phyloP scores from a whole-genome alignment of 2,113 vertebrate species.

The Calypte anna region DNA sequence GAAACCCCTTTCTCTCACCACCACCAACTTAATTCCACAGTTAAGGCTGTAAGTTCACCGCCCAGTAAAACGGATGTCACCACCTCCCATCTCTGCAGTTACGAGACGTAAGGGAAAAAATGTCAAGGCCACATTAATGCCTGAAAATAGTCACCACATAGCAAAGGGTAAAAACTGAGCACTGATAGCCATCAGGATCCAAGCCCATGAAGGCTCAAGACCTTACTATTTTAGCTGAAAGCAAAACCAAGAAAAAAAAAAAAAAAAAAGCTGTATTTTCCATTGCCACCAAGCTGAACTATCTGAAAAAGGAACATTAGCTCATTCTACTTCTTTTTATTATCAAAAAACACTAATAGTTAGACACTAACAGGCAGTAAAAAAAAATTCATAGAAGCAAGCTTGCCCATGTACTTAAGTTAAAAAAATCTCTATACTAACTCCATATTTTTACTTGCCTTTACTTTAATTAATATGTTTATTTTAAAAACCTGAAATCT shows the following conservation, averaged over 20 bases:
- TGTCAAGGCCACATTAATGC: neutral
- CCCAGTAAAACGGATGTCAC: neutral
- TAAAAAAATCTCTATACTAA: neutral
- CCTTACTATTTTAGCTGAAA: neutral
- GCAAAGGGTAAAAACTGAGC: neutral
- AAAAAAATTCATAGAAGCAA: neutral
- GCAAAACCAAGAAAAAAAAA: neutral
- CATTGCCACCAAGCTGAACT: neutral
- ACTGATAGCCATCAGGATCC: neutral
- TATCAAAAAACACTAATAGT: neutral
- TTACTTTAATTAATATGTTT: neutral
- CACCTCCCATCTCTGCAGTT: neutral
- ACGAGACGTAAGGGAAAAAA: neutral
- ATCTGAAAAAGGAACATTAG: neutral
- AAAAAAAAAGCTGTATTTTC: neutral
- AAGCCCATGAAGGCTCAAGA: neutral
- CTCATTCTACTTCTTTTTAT: neutral
- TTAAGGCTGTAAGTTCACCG: neutral
- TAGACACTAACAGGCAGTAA: neutral
- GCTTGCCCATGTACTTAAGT: neutral
- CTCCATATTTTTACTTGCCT: neutral
- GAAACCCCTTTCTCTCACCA: neutral
- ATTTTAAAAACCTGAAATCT: neutral
- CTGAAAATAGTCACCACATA: neutral
- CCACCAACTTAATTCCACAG: neutral